Percentiles rank a stretch among this genome's conserved stretches.
Conservation (phyloP, 92 coral and sea anemone genomes). For the Anthopleura xanthogrammica region DNA sequence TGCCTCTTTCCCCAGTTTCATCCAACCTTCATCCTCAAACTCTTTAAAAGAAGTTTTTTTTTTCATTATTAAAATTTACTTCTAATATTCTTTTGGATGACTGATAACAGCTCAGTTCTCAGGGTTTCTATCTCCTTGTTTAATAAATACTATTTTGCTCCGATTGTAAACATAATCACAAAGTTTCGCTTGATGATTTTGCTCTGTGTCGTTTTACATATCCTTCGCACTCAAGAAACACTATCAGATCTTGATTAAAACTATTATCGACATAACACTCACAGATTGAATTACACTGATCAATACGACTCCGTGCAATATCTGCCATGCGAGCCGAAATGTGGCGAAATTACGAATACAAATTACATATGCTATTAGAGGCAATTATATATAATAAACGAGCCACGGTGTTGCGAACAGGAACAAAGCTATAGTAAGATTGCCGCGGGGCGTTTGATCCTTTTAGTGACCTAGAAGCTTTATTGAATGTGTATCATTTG, state of each 20-base stretch:
- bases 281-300: neutral
- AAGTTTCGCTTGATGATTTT: neutral
- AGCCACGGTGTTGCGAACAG: neutral
- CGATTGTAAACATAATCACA: neutral
- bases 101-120: neutral
- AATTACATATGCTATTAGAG: neutral
- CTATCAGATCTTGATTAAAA: neutral
- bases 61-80: neutral
- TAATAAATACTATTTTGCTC: neutral
- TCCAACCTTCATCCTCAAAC: no score
- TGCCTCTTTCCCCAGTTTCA: no score
- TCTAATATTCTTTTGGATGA: neutral
- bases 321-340: neutral
- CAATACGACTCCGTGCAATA: neutral
- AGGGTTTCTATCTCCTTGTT: neutral
- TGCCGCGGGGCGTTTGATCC: neutral
- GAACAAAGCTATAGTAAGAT: neutral
- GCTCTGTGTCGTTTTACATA: neutral
- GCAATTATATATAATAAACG: slow-evolving; percentile 1
- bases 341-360: neutral
- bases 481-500: neutral
- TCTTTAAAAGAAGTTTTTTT: no score
- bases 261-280: neutral
- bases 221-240: neutral
- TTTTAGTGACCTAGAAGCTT: neutral